These are phyloP conservation scores for Stenolophus ochropezus DNA, from an alignment of 2,888 invertebrate genomes.

Conservation along the genomic window DNA sequence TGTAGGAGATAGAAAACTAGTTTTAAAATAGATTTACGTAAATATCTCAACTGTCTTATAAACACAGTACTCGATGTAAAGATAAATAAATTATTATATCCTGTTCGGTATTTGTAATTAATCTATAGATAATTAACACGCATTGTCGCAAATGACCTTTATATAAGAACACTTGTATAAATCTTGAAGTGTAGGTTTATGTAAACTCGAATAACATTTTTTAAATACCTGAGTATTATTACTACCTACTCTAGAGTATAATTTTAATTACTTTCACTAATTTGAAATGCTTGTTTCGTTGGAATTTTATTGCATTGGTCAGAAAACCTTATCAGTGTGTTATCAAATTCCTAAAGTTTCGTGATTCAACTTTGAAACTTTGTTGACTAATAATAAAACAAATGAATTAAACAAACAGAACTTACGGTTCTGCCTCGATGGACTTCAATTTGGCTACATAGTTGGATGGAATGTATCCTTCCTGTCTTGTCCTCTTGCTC, in stretches of 20 bases:
- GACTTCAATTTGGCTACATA: conserved; percentile 99
- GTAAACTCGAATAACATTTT: conserved; percentile 26
- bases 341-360: conserved; percentile 21
- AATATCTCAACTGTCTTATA: conserved; percentile 19
- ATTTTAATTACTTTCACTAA: conserved; percentile 52
- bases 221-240: conserved; percentile 13
- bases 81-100: conserved; percentile 32
- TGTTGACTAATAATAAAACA: conserved; percentile 11
- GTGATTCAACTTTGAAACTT: conserved; percentile 8
- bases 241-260: conserved; percentile 21
- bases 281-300: conserved; percentile 8
- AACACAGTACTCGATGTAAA: neutral
- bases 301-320: conserved; percentile 10
- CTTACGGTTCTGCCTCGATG: conserved; percentile 99
- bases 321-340: conserved; percentile 12
- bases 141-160: conserved; percentile 36
- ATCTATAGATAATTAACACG: conserved; percentile 31
- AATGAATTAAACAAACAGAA: conserved; percentile 66
- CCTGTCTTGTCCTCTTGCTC: conserved; percentile 95
- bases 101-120: conserved; percentile 29
- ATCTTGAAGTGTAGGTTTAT: conserved; percentile 30
- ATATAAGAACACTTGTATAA: conserved; percentile 22
- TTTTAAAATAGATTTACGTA: conserved; percentile 21
- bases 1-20: neutral
- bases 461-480: conserved; percentile 99